A percentile compares a stretch with the other conserved stretches of the same genome.
phyloP scores from a whole-genome alignment of 2,797 vertebrate species.

The Spinus olivaceus region DNA sequence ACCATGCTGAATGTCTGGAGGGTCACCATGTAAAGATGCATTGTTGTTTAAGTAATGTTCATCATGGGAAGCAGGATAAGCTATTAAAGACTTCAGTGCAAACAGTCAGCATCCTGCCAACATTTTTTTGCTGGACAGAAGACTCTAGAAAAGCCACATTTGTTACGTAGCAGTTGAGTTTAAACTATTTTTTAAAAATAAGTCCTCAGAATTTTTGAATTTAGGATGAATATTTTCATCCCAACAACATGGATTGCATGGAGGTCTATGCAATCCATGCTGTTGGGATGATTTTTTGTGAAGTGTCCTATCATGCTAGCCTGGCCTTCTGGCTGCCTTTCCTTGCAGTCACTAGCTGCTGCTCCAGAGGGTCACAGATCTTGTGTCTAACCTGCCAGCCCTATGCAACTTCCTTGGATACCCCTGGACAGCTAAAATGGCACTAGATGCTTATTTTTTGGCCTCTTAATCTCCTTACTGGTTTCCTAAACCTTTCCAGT shows the following conservation, averaged over 20 bases:
- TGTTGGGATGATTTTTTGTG: background rate
- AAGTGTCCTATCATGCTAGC: background rate
- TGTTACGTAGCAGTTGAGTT: background rate
- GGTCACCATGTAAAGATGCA: background rate
- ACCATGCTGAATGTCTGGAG: background rate
- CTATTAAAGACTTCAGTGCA: background rate
- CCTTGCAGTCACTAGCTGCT: background rate
- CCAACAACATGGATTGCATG: too few species aligned
- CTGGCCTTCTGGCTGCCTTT: background rate
- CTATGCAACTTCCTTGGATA: background rate
- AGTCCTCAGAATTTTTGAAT: background rate
- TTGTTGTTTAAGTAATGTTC: background rate
- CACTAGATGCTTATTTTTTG: background rate
- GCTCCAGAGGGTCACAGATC: background rate
- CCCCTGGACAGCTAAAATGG: background rate
- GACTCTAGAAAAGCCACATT: background rate
- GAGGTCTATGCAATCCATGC: background rate
- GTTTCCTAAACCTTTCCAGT: background rate
- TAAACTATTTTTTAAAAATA: background rate
- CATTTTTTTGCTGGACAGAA: background rate
- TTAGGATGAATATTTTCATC: background rate
- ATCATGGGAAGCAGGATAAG: background rate
- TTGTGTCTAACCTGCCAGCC: background rate
- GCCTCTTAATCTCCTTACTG: background rate
- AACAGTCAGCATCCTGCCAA: background rate